A percentile compares a stretch with the other conserved stretches of the same genome.
Evolutionary conservation across 2,113 vertebrate genomes (phyloP).

Genomic region (Oceanodroma tethys): DNA sequence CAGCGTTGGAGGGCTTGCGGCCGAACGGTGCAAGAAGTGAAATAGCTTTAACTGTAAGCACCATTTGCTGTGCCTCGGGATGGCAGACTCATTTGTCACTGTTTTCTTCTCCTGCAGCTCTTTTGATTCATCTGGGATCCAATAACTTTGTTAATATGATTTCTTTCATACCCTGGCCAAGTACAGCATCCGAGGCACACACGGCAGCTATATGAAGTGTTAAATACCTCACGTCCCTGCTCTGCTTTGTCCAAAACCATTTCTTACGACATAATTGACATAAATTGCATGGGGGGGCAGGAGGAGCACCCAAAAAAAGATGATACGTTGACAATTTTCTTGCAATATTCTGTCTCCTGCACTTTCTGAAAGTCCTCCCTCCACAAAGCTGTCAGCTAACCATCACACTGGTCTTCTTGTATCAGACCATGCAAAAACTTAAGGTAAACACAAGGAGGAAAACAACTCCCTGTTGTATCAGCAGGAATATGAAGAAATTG

Average conservation of each 20-base stretch:
- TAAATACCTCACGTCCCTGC: neutral
- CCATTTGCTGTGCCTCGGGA: neutral
- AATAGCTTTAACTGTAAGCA: neutral
- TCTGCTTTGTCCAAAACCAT: neutral
- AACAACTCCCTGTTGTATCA: neutral
- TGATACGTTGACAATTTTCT: neutral
- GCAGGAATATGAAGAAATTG: neutral
- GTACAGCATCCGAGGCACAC: neutral
- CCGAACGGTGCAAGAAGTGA: neutral
- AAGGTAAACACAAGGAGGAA: neutral
- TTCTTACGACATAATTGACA: neutral
- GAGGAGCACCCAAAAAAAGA: neutral
- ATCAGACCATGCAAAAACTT: neutral
- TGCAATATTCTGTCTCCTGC: neutral
- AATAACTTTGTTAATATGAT: conserved; percentile 53
- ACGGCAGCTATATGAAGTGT: neutral
- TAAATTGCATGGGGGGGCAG: neutral
- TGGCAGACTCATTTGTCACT: conserved; percentile 62
- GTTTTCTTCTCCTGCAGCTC: conserved; percentile 41
- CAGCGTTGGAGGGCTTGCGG: neutral
- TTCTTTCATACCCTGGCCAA: neutral
- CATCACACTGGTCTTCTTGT: neutral
- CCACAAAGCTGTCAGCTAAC: neutral
- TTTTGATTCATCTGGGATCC: conserved; percentile 34
- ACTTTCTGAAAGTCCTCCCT: neutral